Conservation (phyloP, 2,888 invertebrate species). For the Tetranychus truncatus region DNA sequence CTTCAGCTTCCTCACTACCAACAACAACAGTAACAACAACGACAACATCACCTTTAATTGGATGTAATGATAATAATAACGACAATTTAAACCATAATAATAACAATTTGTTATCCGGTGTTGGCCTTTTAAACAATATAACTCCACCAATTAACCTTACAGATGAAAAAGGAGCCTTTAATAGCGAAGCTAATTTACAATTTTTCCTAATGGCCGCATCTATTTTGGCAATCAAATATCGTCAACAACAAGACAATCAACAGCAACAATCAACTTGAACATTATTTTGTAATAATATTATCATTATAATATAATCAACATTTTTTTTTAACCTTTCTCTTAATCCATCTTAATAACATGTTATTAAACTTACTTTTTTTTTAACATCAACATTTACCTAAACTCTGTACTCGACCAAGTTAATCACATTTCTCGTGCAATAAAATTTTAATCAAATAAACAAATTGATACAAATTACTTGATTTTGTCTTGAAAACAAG, state of each 20-base stretch:
- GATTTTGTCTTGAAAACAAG: too few relatives aligned
- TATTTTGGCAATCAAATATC: slow-evolving; percentile 10
- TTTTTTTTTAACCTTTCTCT: neutral
- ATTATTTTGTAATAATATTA: neutral
- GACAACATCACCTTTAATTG: neutral
- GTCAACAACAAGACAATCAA: neutral
- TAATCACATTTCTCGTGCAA: too few relatives aligned
- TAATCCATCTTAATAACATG: too few relatives aligned
- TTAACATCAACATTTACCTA: too few relatives aligned
- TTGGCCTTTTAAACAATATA: neutral
- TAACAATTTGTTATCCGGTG: slow-evolving; percentile 2
- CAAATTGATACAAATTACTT: too few relatives aligned
- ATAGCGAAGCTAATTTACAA: slow-evolving; percentile 9
- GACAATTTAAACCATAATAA: neutral
- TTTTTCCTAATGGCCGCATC: slow-evolving; percentile 7
- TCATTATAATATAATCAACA: neutral
- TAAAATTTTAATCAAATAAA: too few relatives aligned
- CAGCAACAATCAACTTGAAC: neutral
- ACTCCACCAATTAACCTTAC: neutral
- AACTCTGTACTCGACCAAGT: too few relatives aligned
- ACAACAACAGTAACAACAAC: neutral
- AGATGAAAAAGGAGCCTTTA: neutral
- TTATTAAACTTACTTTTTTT: too few relatives aligned
- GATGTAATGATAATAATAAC: neutral
- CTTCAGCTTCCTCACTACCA: slow-evolving; percentile 2